Evolutionary conservation across 2,797 vertebrate genomes (phyloP), one percentile per base, ranked within the genome.

Genomic region (Acanthurus lineatus): DNA sequence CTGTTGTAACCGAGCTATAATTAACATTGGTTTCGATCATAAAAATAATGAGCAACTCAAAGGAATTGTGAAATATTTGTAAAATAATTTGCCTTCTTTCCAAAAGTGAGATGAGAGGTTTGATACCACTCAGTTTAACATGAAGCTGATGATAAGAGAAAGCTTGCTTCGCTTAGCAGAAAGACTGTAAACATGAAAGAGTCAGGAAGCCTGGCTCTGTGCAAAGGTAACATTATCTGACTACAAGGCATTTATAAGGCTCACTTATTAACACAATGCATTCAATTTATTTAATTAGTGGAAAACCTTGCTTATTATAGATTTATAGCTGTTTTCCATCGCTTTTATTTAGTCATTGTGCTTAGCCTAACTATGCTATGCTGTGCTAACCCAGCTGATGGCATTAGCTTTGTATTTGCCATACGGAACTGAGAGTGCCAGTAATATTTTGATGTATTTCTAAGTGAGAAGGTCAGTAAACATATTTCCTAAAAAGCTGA

Each of bases 1-100:
- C 47, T 32, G 35, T 47, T 44, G 53, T 25, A 44, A 60, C 54
- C 79, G 42, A 57, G 51, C 69, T 56, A 48, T 57, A 51, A 66
- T 54, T 32, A n/a, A 51, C 5, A 25, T 11, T 57, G 42, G n/a
- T 35, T 17, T 61, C 42, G 15, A 45, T 49, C 52, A 47, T 28
- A 35, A 49, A 56, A 56, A 38, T 14, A 69, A 56, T 59, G 70
- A 64, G 62, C 28, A 32, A 32, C 28, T 32, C 28, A 32, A 32
- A 32, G 28, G 28, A 32, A 32, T 32, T 32, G 28, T 32, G 28
- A 2, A 32, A 32, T 32, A 4, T 32, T 32, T 32, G 28, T 2
- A 32, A 32, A 32, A 32, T 32, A 0, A 32, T 32, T 32, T 32
- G 14, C 11, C 57, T 42, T 32, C 7, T 32, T n/a, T 2, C 22